Base-by-base conservation (phyloP, 2,797 vertebrate species). In the Sparus aurata region DNA sequence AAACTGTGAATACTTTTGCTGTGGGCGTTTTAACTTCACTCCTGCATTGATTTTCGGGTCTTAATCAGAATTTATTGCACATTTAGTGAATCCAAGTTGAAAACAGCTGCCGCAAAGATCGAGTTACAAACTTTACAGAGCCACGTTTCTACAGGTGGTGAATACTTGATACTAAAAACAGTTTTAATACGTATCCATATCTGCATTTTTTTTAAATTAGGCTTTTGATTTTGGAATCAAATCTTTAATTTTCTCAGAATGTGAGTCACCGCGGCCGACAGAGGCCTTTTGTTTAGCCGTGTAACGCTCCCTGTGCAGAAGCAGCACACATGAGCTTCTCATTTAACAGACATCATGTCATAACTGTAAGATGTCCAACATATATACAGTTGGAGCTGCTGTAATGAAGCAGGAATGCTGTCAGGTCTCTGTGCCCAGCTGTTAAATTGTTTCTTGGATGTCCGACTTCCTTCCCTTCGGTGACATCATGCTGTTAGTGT, bases 401-500 rank as follows among this genome's bases (percentile, higher is more conserved):
- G 41, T 74, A 57, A 74, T 73, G 63, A 77, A 65, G 63, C 45
- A 73, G 64, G 58, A 75, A 81, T 64, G 59, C 9, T 63, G 57
- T 65, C 63, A 73, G 57, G 69, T 73, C 67, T 54, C 47, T 50
- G 66, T 69, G 0, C 77, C 82, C 61, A 77, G 70, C 58, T 66
- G 49, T 80, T 34, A 80, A 83, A 76, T 63, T 8, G 38, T 69
- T 73, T 73, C 75, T 66, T 57, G 65, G 70, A 74, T 69, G 52
- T 67, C 71, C 13, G 25, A 61, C 63, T 83, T 85, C 69, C 69
- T 78, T 72, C 46, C 72, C 27, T 43, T 79, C 45, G 4, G 15
- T 86, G 85, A 86, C 79, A 77, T 85, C 79, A 85, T 87, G 45
- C 41, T 68, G 72, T 61, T 66, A n/a, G 66, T 13, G 52, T 18